Conservation (phyloP, 2,113 vertebrate species). For the Cheilinus undulatus region DNA sequence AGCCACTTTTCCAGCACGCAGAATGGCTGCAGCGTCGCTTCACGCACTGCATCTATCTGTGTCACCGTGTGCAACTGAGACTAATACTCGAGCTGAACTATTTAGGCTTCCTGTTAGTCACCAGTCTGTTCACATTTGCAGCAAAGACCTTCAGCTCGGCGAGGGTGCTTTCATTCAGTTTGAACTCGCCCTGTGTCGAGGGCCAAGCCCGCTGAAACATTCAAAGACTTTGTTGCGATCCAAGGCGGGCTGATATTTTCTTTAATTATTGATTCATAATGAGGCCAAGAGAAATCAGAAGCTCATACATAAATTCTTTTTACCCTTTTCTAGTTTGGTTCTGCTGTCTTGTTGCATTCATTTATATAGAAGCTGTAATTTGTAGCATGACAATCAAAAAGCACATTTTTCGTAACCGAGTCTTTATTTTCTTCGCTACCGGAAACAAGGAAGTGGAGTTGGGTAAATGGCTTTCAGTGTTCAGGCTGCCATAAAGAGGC, state of each 20-base stretch:
- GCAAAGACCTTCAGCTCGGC: constrained; percentile 17
- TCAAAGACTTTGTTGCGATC: constrained; percentile 34
- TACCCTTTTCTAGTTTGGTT: constrained; percentile 40
- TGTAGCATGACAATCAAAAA: constrained; percentile 38
- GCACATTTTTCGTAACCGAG: background rate
- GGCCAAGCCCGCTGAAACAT: constrained; percentile 36
- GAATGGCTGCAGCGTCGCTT: background rate
- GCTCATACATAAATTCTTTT: constrained; percentile 63
- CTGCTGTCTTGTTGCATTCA: constrained; percentile 16
- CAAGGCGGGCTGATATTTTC: constrained; percentile 38
- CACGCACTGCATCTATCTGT: constrained; percentile 17
- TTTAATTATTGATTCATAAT: constrained; percentile 62
- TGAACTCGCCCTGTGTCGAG: constrained; percentile 39
- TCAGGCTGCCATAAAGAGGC: constrained; percentile 74
- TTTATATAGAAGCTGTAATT: constrained; percentile 29
- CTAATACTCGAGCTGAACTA: constrained; percentile 2
- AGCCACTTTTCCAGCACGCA: background rate
- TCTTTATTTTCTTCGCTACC: constrained; percentile 57
- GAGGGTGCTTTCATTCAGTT: constrained; percentile 32
- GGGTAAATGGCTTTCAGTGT: constrained; percentile 81
- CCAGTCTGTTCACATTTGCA: constrained; percentile 2
- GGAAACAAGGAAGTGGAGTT: constrained; percentile 67
- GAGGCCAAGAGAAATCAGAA: constrained; percentile 35
- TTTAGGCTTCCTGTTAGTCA: constrained; percentile 27
- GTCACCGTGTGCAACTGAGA: constrained; percentile 31